These are phyloP conservation scores for Dunckerocampus dactyliophorus DNA, from an alignment of 2,113 vertebrate species.

Conservation along the genomic window DNA sequence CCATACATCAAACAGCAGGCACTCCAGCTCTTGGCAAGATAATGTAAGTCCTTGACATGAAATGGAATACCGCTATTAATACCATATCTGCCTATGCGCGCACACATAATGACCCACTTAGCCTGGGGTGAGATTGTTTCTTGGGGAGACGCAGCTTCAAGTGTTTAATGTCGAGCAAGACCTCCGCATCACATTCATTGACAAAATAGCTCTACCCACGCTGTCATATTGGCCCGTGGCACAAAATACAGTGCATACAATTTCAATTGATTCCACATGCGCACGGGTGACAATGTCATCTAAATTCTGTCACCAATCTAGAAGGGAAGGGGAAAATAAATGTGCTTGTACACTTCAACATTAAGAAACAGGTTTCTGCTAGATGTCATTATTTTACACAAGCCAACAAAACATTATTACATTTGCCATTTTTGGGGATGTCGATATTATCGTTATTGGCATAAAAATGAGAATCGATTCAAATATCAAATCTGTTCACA, in stretches of 20 bases:
- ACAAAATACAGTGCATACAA: constrained; percentile 6
- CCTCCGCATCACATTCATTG: constrained; percentile 12
- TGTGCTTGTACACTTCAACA: too few species aligned
- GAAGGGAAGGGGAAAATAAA: too few species aligned
- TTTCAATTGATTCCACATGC: constrained; percentile 2
- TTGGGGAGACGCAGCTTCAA: constrained; percentile 25
- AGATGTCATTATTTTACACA: too few species aligned
- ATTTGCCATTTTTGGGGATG: too few species aligned
- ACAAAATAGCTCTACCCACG: constrained; percentile 13
- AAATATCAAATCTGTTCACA: too few species aligned
- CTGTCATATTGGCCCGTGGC: constrained; percentile 3
- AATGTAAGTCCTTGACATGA: constrained; percentile 55
- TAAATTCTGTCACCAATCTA: neutral
- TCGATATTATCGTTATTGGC: too few species aligned
- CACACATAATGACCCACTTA: constrained; percentile 44
- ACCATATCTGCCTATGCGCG: constrained; percentile 47
- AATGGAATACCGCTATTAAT: constrained; percentile 60
- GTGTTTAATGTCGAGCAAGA: constrained; percentile 34
- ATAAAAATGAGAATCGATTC: too few species aligned
- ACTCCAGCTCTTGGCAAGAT: constrained; percentile 48
- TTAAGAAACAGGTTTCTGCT: too few species aligned
- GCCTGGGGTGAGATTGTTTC: constrained; percentile 33
- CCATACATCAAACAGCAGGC: constrained; percentile 51
- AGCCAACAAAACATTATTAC: too few species aligned
- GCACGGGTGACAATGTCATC: neutral